These are phyloP conservation scores for Phenganax marumi DNA, from an alignment of 92 coral and sea anemone genomes.

Conservation along the genomic window DNA sequence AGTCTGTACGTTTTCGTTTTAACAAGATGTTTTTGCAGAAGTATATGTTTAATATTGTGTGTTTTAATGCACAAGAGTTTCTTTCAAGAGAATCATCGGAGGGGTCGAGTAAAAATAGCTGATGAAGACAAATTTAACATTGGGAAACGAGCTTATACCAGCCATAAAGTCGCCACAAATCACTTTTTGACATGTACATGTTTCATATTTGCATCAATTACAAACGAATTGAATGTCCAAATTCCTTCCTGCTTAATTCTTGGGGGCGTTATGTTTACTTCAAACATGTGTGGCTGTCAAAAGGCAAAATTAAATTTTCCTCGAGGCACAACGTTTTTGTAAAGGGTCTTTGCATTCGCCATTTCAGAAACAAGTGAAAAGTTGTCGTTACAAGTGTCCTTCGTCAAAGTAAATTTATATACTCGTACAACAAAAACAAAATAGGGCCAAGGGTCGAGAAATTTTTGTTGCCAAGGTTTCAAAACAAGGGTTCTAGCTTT, in stretches of 20 bases:
- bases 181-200: conserved; percentile 12
- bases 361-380: not conserved
- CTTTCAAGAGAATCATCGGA: conserved; percentile 5
- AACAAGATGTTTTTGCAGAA: not conserved
- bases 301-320: conserved; percentile 3
- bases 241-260: conserved; percentile 7
- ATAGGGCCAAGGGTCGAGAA: not conserved
- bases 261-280: conserved; percentile 33
- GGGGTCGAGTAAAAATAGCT: conserved; percentile 5
- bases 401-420: not conserved
- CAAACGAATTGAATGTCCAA: not conserved
- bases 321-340: not conserved
- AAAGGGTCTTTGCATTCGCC: not conserved
- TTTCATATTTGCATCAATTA: conserved; percentile 33
- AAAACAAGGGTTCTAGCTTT: conserved; percentile 5
- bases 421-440: no score
- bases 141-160: not conserved
- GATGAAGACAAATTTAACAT: not conserved
- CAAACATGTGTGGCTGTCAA: conserved; percentile 32
- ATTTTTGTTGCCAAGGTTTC: conserved; percentile 18
- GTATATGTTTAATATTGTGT: conserved; percentile 12
- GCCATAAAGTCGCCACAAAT: conserved; percentile 22
- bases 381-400: not conserved
- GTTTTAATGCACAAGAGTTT: not conserved
- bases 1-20: conserved; percentile 11